Percentiles rank a stretch among this genome's conserved stretches.
Conservation (phyloP, 2,797 vertebrate genomes). For the Halcyon badia region DNA sequence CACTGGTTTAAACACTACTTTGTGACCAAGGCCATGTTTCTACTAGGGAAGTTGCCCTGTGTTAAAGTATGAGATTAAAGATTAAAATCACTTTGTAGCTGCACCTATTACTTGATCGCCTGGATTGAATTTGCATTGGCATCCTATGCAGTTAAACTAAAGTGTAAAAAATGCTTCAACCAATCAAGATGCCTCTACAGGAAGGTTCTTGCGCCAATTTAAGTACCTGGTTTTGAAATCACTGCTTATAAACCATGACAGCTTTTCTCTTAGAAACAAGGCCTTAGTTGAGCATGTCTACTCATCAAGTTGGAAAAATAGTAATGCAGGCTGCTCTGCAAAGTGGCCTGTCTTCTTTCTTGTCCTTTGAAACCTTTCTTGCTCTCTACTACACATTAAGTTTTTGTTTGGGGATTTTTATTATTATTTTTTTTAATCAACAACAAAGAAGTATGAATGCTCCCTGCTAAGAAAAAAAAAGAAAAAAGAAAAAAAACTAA, state of each 20-base stretch:
- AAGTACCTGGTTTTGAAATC: constrained; percentile 25
- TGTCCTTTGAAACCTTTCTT: constrained; percentile 62
- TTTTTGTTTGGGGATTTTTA: constrained; percentile 53
- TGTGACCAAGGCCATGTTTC: constrained; percentile 65
- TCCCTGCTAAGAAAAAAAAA: constrained; percentile 51
- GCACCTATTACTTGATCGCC: neutral
- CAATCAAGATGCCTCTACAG: constrained; percentile 30
- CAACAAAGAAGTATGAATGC: constrained; percentile 38
- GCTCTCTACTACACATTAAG: neutral
- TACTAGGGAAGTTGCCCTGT: constrained; percentile 53
- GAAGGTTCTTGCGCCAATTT: neutral
- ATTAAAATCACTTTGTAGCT: neutral
- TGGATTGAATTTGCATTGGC: constrained; percentile 11
- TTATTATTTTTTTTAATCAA: constrained; percentile 6
- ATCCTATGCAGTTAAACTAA: constrained; percentile 10
- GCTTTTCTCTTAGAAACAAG: constrained; percentile 64
- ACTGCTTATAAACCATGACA: neutral
- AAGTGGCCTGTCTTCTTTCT: constrained; percentile 36
- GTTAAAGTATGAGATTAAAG: neutral
- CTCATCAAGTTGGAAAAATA: constrained; percentile 50
- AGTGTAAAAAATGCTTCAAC: neutral
- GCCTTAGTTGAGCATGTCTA: constrained; percentile 17
- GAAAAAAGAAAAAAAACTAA: neutral
- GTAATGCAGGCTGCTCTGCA: constrained; percentile 67
- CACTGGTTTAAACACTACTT: constrained; percentile 60